These are phyloP conservation scores for Spea multiplicata DNA, from an alignment of 2,113 vertebrate genomes.

Conservation along the genomic window DNA sequence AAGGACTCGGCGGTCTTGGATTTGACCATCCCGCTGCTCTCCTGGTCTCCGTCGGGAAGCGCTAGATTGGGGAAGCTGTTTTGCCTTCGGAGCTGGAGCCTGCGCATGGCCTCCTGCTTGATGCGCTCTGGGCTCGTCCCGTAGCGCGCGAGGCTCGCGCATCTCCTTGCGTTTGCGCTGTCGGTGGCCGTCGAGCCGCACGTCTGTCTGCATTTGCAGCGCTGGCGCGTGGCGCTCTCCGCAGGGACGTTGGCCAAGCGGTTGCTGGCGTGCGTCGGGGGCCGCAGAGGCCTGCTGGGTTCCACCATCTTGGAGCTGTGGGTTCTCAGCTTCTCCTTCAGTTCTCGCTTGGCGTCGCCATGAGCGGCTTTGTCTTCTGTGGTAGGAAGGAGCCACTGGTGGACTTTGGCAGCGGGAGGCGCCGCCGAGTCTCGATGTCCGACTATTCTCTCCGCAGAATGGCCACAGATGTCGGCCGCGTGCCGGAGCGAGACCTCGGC, in stretches of 20 bases:
- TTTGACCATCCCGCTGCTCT: conserved; percentile 57
- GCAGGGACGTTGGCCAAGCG: conserved; percentile 44
- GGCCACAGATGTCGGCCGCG: conserved; percentile 58
- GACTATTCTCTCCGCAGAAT: conserved; percentile 55
- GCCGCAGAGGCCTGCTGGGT: conserved; percentile 68
- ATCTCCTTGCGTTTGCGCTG: conserved; percentile 46
- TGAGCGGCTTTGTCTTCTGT: conserved; percentile 66
- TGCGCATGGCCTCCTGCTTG: conserved; percentile 76
- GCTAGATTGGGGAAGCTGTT: conserved; percentile 77
- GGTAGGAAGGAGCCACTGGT: conserved; percentile 71
- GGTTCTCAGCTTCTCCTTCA: conserved; percentile 79
- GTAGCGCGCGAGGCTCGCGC: conserved; percentile 52
- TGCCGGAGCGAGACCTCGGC: conserved; percentile 57
- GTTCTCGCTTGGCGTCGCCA: conserved; percentile 64
- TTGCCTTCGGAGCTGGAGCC: conserved; percentile 75
- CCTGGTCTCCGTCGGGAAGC: conserved; percentile 53
- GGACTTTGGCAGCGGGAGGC: conserved; percentile 64
- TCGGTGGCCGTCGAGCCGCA: conserved; percentile 46
- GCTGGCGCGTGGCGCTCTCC: conserved; percentile 50
- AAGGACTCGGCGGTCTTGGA: conserved; percentile 69
- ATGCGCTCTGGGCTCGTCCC: conserved; percentile 75
- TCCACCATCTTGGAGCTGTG: conserved; percentile 72
- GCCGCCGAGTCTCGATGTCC: conserved; percentile 64
- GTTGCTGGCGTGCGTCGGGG: conserved; percentile 57
- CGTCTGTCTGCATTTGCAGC: conserved; percentile 46